Evolutionary conservation across 1,140 invertebrate genomes (phyloP).

Genomic region (Polypedilum pembai): DNA sequence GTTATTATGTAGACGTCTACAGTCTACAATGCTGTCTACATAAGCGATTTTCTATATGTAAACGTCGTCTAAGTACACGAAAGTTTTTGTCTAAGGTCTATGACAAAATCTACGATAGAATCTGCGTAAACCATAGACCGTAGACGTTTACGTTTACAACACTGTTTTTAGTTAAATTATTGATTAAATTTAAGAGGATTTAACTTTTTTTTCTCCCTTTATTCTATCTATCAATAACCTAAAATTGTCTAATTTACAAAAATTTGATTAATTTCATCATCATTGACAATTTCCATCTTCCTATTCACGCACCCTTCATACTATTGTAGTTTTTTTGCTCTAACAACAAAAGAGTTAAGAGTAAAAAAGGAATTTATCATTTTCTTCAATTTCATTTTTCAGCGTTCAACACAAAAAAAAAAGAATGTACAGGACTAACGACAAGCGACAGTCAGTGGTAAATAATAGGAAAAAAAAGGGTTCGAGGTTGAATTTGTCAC

Average conservation of each 20-base stretch:
- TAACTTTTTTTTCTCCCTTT: too few species aligned
- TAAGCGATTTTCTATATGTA: too few species aligned
- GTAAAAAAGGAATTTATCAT: conserved; percentile 27
- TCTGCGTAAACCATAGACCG: too few species aligned
- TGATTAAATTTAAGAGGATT: too few species aligned
- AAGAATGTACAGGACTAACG: neutral
- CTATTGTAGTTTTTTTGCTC: neutral
- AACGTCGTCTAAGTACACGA: too few species aligned
- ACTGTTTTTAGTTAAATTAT: too few species aligned
- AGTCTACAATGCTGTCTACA: too few species aligned
- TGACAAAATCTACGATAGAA: too few species aligned
- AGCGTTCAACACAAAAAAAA: neutral
- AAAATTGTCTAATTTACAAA: conserved; percentile 22
- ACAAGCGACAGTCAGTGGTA: conserved; percentile 14
- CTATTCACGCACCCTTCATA: neutral
- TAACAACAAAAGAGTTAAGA: neutral
- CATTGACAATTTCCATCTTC: conserved; percentile 20
- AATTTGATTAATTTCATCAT: conserved; percentile 23
- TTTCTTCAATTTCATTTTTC: conserved; percentile 15
- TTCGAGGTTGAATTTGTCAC: conserved; percentile 25
- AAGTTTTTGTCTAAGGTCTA: too few species aligned
- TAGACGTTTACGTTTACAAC: too few species aligned
- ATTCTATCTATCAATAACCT: neutral
- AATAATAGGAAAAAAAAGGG: conserved; percentile 19
- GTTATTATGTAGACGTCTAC: too few species aligned